Evolutionary conservation across 35 echinoderm and acorn worm species (phyloP).

Genomic region (Amphiura filiformis): DNA sequence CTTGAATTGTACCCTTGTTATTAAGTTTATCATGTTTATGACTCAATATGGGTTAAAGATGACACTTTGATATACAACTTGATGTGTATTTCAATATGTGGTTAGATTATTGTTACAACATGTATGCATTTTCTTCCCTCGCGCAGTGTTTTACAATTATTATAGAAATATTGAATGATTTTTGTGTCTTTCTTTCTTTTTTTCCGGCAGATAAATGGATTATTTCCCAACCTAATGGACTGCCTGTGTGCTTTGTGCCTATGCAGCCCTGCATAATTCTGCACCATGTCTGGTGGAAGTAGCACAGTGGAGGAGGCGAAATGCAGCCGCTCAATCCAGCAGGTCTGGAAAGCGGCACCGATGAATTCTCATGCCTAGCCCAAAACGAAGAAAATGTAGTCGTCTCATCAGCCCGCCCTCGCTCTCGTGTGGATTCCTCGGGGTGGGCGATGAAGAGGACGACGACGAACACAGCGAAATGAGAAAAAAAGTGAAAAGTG

Average conservation of each 20-base stretch:
- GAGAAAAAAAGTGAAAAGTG: slow-evolving; percentile 89
- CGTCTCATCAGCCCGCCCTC: slow-evolving; percentile 29
- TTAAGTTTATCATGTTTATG: too few species aligned
- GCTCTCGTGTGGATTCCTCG: slow-evolving; percentile 74
- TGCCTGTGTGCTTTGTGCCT: neutral
- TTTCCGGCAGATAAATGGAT: neutral
- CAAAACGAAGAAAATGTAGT: slow-evolving; percentile 13
- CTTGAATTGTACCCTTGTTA: too few species aligned
- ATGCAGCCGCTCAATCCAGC: slow-evolving; percentile 85
- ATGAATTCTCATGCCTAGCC: slow-evolving; percentile 21
- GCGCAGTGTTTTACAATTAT: too few species aligned
- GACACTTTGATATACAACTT: too few species aligned
- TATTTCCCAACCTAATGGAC: neutral
- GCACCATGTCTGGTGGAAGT: slow-evolving; percentile 70
- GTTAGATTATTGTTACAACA: too few species aligned
- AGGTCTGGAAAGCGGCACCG: slow-evolving; percentile 36
- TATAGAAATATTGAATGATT: too few species aligned
- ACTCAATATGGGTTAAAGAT: too few species aligned
- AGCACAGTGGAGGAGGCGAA: slow-evolving; percentile 80
- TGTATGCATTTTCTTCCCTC: too few species aligned
- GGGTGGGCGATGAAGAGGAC: slow-evolving; percentile 62
- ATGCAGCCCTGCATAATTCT: neutral
- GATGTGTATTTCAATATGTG: too few species aligned
- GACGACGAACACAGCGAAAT: slow-evolving; percentile 88
- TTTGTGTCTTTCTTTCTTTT: neutral